Evolutionary conservation across 2,888 invertebrate genomes (phyloP).

Genomic region (Eupithecia insigniata): DNA sequence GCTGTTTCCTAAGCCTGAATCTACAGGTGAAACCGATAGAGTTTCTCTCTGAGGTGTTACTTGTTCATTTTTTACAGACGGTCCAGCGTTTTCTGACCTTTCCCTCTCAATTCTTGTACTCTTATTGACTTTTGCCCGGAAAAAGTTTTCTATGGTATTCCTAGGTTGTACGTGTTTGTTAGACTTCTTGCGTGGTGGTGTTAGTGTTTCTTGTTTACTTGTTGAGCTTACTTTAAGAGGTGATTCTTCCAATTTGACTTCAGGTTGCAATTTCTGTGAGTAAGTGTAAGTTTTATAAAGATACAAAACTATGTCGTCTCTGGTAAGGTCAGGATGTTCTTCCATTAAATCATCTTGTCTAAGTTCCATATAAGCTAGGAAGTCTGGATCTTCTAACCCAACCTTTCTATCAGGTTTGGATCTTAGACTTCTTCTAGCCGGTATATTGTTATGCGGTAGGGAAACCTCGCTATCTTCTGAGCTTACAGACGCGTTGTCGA

Average conservation of each 20-base stretch:
- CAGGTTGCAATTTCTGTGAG: slow-evolving; percentile 54
- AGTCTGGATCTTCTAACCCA: slow-evolving; percentile 67
- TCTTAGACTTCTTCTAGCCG: slow-evolving; percentile 53
- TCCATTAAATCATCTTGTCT: slow-evolving; percentile 78
- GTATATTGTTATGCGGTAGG: slow-evolving; percentile 21
- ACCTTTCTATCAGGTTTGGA: slow-evolving; percentile 41
- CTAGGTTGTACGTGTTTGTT: slow-evolving; percentile 39
- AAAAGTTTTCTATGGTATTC: slow-evolving; percentile 38
- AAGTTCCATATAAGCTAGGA: slow-evolving; percentile 78
- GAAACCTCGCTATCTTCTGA: slow-evolving; percentile 56
- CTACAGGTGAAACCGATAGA: slow-evolving; percentile 47
- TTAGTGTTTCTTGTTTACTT: slow-evolving; percentile 24
- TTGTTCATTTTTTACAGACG: slow-evolving; percentile 15
- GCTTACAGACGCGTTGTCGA: slow-evolving; percentile 50
- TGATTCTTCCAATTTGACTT: slow-evolving; percentile 42
- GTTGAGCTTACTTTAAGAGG: slow-evolving; percentile 15
- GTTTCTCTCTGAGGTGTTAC: slow-evolving; percentile 13
- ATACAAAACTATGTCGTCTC: slow-evolving; percentile 76
- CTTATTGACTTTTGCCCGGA: slow-evolving; percentile 28
- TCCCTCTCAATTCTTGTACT: slow-evolving; percentile 36
- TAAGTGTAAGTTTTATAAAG: slow-evolving; percentile 80
- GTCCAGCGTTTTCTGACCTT: slow-evolving; percentile 10
- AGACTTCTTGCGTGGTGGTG: slow-evolving; percentile 16
- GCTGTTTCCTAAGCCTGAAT: slow-evolving; percentile 31
- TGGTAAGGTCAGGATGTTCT: slow-evolving; percentile 79